These are phyloP conservation scores for Megaustenia siamemsis DNA, from an alignment of 2,888 invertebrate genomes.

Conservation along the genomic window DNA sequence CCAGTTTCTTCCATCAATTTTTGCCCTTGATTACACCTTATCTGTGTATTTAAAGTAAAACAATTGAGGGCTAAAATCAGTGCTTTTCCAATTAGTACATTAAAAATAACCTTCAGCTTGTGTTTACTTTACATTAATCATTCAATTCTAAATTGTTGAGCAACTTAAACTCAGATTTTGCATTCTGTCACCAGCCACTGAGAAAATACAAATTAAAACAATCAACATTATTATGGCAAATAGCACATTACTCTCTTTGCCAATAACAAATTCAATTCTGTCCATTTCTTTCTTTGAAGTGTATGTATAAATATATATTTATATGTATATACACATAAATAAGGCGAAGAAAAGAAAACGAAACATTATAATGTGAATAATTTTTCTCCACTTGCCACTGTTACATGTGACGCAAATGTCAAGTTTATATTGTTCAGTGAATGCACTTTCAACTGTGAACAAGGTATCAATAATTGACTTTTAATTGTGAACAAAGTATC, in stretches of 20 bases:
- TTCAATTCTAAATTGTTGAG: too few relatives aligned
- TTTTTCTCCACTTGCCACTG: background rate
- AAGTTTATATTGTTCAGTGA: background rate
- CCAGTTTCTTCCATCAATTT: too few relatives aligned
- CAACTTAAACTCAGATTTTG: background rate
- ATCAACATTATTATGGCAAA: background rate
- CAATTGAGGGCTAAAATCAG: too few relatives aligned
- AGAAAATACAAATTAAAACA: background rate
- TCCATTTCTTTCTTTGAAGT: background rate
- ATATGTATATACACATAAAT: background rate
- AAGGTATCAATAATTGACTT: background rate
- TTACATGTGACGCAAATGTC: background rate
- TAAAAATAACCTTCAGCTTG: too few relatives aligned
- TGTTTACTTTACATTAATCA: too few relatives aligned
- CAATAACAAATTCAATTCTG: background rate
- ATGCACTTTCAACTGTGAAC: background rate
- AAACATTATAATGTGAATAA: background rate
- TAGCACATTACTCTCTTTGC: background rate
- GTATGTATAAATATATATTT: background rate
- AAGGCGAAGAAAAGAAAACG: slow-evolving; percentile 2
- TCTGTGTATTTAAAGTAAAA: too few relatives aligned
- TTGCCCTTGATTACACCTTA: too few relatives aligned
- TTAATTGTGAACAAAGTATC: too few relatives aligned
- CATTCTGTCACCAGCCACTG: background rate
- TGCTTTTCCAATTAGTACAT: too few relatives aligned